Conservation (phyloP, 1,140 invertebrate species). For the Laodelphax striatellus region DNA sequence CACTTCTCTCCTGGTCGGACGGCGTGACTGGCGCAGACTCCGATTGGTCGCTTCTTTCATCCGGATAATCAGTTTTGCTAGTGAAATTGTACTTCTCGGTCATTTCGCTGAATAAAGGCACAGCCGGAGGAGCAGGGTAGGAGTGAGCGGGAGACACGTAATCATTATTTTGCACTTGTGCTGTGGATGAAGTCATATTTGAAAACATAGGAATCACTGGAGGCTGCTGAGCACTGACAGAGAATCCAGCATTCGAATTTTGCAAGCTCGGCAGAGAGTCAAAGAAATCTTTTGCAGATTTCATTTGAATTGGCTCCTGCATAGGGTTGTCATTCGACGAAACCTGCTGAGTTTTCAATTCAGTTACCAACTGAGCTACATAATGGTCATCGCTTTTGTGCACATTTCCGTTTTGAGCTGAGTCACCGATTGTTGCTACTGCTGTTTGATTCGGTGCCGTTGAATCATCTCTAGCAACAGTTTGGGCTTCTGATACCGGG, state of each 20-base stretch:
- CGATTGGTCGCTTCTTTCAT: not conserved
- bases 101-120: not conserved
- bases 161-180: not conserved
- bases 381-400: not conserved
- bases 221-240: not conserved
- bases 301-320: not conserved
- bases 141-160: not conserved
- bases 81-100: not conserved
- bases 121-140: not conserved
- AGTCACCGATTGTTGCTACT: too few species aligned
- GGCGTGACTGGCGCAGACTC: not conserved
- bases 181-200: not conserved
- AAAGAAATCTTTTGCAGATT: conserved; percentile 11
- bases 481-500: too few species aligned
- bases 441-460: too few species aligned
- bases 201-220: not conserved
- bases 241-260: not conserved
- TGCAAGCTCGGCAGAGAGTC: not conserved
- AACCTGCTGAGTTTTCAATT: not conserved
- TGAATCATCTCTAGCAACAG: too few species aligned
- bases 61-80: not conserved
- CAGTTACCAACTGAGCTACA: not conserved
- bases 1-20: not conserved
- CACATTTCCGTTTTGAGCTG: not conserved
- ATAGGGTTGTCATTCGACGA: not conserved